Conservation (phyloP, 2,113 vertebrate species). For the Pluvialis apricaria region DNA sequence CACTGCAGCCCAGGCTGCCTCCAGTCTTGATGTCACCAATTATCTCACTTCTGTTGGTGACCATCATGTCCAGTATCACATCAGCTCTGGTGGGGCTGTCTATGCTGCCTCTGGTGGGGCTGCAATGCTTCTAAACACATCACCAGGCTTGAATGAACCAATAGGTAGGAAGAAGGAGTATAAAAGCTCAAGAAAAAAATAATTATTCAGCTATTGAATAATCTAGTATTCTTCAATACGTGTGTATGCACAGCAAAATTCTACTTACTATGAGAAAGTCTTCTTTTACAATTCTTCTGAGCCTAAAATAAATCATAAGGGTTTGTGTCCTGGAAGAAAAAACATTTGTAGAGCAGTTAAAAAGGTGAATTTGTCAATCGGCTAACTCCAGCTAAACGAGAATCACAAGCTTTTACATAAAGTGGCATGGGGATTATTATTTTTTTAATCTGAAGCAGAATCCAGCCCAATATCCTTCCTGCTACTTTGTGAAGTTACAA, state of each 20-base stretch:
- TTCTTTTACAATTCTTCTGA: neutral
- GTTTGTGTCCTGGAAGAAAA: neutral
- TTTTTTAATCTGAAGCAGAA: neutral
- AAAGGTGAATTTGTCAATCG: neutral
- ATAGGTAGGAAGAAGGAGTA: neutral
- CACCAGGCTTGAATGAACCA: neutral
- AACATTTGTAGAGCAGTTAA: neutral
- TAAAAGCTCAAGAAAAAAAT: neutral
- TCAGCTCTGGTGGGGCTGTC: too few relatives aligned
- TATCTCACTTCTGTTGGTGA: too few relatives aligned
- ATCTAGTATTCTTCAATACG: neutral
- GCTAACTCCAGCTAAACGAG: neutral
- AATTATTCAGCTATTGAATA: neutral
- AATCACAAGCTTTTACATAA: neutral
- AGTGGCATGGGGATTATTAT: neutral
- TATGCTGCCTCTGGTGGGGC: too few relatives aligned
- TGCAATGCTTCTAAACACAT: neutral
- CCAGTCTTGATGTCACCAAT: too few relatives aligned
- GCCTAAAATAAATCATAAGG: neutral
- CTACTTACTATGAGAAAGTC: neutral
- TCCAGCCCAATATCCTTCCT: conserved; percentile 35
- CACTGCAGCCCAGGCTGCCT: neutral
- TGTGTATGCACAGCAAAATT: neutral
- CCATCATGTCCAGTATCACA: too few relatives aligned
- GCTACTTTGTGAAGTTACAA: neutral